A percentile compares a stretch with the other conserved stretches of the same genome.
These are phyloP conservation scores for Gastrophryne carolinensis DNA, from an alignment of 2,797 vertebrate species.

Conservation along the genomic window DNA sequence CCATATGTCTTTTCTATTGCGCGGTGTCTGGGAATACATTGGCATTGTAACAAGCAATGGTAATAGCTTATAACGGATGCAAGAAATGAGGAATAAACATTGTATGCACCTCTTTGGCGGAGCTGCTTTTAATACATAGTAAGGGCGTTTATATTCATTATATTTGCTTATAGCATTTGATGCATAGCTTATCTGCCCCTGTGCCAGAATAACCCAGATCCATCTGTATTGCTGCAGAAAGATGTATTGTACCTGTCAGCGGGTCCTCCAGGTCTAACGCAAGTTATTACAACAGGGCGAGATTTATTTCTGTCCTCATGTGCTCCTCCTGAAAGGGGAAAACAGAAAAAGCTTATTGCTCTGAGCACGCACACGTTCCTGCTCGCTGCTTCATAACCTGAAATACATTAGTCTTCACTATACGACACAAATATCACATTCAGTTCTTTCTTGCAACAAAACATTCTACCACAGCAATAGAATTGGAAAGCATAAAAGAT, in stretches of 20 bases:
- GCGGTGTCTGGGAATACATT: background rate
- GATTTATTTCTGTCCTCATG: constrained; percentile 97
- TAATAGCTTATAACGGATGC: constrained; percentile 30
- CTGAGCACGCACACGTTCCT: constrained; percentile 24
- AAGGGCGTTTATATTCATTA: constrained; percentile 44
- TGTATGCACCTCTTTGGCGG: constrained; percentile 2
- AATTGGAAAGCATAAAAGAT: constrained; percentile 31
- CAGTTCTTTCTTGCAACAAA: background rate
- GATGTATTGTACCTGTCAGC: constrained; percentile 86
- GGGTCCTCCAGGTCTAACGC: constrained; percentile 89
- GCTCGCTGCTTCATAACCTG: constrained; percentile 6
- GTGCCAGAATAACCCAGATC: constrained; percentile 51
- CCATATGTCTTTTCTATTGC: constrained; percentile 24
- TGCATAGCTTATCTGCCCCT: constrained; percentile 49
- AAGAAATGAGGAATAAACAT: constrained; percentile 6
- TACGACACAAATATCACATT: constrained; percentile 13
- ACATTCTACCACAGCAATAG: background rate
- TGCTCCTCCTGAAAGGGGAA: constrained; percentile 76
- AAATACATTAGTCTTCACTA: constrained; percentile 33
- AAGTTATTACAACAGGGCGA: constrained; percentile 93
- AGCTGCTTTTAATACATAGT: constrained; percentile 32
- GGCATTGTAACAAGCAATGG: constrained; percentile 9
- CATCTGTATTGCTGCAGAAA: constrained; percentile 56
- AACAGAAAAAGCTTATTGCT: constrained; percentile 40
- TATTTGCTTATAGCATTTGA: constrained; percentile 40